phyloP scores from a whole-genome alignment of 2,888 invertebrate species.

The Lochmaea capreae region DNA sequence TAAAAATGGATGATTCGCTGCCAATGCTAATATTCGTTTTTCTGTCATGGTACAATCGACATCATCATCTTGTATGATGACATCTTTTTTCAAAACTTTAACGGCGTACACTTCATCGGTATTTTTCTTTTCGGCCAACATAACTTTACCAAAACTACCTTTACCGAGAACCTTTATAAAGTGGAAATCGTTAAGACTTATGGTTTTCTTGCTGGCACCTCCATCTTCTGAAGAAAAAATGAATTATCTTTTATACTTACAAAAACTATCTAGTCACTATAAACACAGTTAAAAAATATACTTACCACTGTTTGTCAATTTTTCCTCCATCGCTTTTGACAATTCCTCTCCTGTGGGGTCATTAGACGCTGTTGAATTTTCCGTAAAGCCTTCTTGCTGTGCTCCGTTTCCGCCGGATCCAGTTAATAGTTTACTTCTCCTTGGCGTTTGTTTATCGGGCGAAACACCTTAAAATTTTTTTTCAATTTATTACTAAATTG shows the following conservation, averaged over 20 bases:
- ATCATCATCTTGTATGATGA: constrained; percentile 98
- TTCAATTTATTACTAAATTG: neutral
- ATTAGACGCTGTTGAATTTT: constrained; percentile 56
- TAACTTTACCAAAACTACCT: constrained; percentile 99
- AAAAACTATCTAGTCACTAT: no score
- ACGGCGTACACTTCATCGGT: constrained; percentile 92
- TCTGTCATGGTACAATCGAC: constrained; percentile 99
- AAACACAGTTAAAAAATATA: neutral
- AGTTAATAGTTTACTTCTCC: constrained; percentile 68
- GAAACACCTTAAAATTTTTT: constrained; percentile 73
- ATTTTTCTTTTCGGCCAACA: constrained; percentile 94
- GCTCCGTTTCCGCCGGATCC: constrained; percentile 62
- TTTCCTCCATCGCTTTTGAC: constrained; percentile 65
- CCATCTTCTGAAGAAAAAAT: constrained; percentile 29
- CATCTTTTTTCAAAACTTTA: constrained; percentile 95
- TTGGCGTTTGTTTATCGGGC: constrained; percentile 83
- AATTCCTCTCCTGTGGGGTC: constrained; percentile 57
- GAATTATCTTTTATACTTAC: no score
- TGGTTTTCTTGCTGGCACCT: constrained; percentile 65
- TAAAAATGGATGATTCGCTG: constrained; percentile 98
- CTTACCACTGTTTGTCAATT: constrained; percentile 63
- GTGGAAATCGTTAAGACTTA: constrained; percentile 88
- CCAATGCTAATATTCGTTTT: constrained; percentile 94
- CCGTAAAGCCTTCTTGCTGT: constrained; percentile 55
- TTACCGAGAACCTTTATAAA: constrained; percentile 99